Base-by-base conservation (phyloP, 2,888 invertebrate genomes). In the Dasysyrphus albostriatus region DNA sequence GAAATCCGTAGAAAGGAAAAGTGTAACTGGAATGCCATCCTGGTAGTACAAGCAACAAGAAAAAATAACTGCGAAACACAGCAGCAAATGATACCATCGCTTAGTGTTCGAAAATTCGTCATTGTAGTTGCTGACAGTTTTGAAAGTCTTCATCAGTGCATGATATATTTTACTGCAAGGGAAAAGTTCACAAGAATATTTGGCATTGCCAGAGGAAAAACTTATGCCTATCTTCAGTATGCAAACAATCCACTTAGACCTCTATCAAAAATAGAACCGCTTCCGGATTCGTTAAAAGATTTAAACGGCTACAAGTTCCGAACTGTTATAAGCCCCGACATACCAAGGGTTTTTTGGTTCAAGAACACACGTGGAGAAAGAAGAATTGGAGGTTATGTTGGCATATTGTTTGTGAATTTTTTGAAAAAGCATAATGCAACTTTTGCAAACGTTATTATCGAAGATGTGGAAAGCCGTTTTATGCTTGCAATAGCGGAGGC, bases 381-480 rank as follows among this genome's bases (percentile, higher is more conserved):
- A 6, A 10, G 2, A n/a, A 16, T 84, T 14, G 75, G 65, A 10
- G 83, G 83, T 2, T 70, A 34, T 34, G 16, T 39, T 3, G 74
- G 47, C 14, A 56, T 65, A 14, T 0, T 84, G 16, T 76, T 72
- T 44, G 47, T 75, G 3, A 37, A 5, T 12, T 80, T 84, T 10
- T 6, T 84, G 10, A 6, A 51, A 12, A 80, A 24, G 8, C 80
- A 76, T n/a, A 84, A 84, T 54, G 84, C 80, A 29, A 70, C 47
- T 1, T 75, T 76, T 16, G 10, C 5, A 0, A 80, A 80, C 9
- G 2, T 76, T n/a, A 2, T 58, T 5, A 44, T 76, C 14, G 59
- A 65, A 32, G 65, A 72, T 19, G 42, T 49, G 3, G 39, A 56
- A 1, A 7, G n/a, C 0, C 49, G 58, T 4, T 42, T 47, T 12